Percentiles rank a stretch among this genome's conserved stretches.
phyloP scores from a whole-genome alignment of 2,797 vertebrate genomes.

The Poecilia gillii region DNA sequence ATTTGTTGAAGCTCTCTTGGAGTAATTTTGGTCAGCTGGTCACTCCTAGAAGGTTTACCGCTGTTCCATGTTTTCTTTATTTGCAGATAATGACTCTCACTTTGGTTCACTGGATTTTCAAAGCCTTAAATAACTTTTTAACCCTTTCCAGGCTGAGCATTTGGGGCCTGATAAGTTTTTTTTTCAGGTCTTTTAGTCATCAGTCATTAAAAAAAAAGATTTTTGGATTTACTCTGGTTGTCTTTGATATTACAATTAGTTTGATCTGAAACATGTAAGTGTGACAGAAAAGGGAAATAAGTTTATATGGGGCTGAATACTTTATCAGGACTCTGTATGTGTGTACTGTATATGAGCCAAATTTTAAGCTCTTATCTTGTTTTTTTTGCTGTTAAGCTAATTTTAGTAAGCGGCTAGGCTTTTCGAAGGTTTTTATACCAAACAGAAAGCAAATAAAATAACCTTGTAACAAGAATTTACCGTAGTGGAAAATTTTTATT shows the following conservation, averaged over 20 bases:
- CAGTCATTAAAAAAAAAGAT: not conserved
- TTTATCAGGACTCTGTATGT: not conserved
- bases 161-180: not conserved
- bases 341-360: slow-evolving; percentile 17
- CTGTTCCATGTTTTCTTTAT: not conserved
- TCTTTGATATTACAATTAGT: not conserved
- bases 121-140: not conserved
- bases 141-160: not conserved
- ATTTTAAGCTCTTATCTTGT: slow-evolving; percentile 8
- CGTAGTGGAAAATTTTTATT: slow-evolving; percentile 36
- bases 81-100: not conserved
- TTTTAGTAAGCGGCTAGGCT: slow-evolving; percentile 10
- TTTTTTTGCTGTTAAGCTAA: not conserved
- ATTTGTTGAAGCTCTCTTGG: not conserved
- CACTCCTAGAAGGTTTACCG: not conserved
- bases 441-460: slow-evolving; percentile 6
- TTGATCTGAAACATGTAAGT: not conserved
- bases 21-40: not conserved
- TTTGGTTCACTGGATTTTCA: not conserved
- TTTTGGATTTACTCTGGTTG: not conserved
- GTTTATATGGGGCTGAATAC: not conserved
- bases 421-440: slow-evolving; percentile 20
- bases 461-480: slow-evolving; percentile 1
- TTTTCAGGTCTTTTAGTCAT: not conserved
- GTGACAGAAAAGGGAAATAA: not conserved